These are phyloP conservation scores for Crenuchus spilurus DNA, from an alignment of 2,797 vertebrate species.

Conservation along the genomic window DNA sequence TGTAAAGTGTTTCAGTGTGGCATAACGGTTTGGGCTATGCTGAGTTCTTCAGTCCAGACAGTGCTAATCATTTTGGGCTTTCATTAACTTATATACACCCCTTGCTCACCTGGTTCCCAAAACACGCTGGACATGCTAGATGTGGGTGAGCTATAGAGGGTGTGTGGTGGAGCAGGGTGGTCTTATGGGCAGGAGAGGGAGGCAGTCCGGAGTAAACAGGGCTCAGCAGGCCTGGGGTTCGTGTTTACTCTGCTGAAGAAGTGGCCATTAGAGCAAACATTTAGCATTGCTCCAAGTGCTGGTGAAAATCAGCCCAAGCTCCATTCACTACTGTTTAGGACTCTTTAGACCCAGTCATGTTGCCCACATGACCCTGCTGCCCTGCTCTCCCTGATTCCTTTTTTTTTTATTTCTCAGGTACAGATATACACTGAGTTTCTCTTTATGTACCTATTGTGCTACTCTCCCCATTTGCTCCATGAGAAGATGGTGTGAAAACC, in stretches of 20 bases:
- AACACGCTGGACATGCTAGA: conserved; percentile 34
- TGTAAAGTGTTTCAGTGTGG: neutral
- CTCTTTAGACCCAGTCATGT: conserved; percentile 56
- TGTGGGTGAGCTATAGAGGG: conserved; percentile 58
- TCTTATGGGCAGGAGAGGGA: conserved; percentile 64
- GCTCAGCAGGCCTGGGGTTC: conserved; percentile 80
- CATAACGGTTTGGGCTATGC: neutral
- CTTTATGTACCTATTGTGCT: too few species aligned
- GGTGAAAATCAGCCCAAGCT: conserved; percentile 55
- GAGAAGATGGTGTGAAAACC: conserved; percentile 43
- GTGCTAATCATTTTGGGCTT: conserved; percentile 67
- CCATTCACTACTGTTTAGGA: conserved; percentile 54
- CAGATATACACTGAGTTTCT: too few species aligned
- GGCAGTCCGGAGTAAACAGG: conserved; percentile 76
- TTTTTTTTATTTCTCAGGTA: too few species aligned
- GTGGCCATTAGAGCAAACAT: conserved; percentile 59
- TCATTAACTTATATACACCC: conserved; percentile 66
- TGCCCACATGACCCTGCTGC: conserved; percentile 66
- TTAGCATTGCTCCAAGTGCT: conserved; percentile 72
- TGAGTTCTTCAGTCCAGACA: neutral
- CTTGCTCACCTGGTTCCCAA: conserved; percentile 38
- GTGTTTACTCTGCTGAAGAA: conserved; percentile 74
- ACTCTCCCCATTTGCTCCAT: neutral
- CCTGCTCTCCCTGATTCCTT: conserved; percentile 31
- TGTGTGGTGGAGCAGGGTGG: conserved; percentile 52